Conservation (phyloP, 2,888 invertebrate genomes). For the Hirtodrosophila trivittata region DNA sequence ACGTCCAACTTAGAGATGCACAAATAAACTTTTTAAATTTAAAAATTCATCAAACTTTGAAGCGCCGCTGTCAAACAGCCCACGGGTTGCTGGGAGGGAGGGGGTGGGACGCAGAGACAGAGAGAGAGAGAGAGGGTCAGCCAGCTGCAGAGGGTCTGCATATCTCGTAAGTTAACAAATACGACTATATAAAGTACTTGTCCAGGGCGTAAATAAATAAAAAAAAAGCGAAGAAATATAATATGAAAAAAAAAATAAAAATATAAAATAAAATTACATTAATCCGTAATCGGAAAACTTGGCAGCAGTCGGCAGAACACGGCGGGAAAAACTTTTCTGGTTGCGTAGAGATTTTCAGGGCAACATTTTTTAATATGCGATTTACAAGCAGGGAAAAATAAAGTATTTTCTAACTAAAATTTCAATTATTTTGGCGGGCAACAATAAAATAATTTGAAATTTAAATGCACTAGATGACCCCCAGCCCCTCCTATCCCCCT, state of each 20-base stretch:
- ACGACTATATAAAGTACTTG: constrained; percentile 19
- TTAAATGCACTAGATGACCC: constrained; percentile 63
- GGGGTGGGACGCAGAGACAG: too few species aligned
- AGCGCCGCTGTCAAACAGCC: constrained; percentile 61
- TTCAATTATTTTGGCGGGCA: constrained; percentile 68
- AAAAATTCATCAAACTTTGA: constrained; percentile 79
- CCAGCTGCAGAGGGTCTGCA: constrained; percentile 39
- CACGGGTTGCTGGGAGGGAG: constrained; percentile 30
- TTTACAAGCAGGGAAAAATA: constrained; percentile 64
- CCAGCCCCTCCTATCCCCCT: background rate
- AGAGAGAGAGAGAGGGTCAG: too few species aligned
- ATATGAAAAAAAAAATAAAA: constrained; percentile 42
- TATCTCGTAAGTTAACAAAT: constrained; percentile 35
- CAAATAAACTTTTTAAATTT: constrained; percentile 80
- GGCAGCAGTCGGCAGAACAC: constrained; percentile 37
- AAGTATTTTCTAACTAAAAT: constrained; percentile 75
- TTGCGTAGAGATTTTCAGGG: constrained; percentile 58
- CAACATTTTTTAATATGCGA: constrained; percentile 70
- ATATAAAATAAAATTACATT: constrained; percentile 70
- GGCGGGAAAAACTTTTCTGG: constrained; percentile 57
- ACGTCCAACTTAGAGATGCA: constrained; percentile 72
- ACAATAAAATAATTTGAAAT: constrained; percentile 76
- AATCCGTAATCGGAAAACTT: constrained; percentile 81
- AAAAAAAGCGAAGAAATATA: constrained; percentile 41
- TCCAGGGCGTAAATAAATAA: constrained; percentile 26